Evolutionary conservation across 2,888 invertebrate genomes (phyloP).

Genomic region (Volucella inflata): DNA sequence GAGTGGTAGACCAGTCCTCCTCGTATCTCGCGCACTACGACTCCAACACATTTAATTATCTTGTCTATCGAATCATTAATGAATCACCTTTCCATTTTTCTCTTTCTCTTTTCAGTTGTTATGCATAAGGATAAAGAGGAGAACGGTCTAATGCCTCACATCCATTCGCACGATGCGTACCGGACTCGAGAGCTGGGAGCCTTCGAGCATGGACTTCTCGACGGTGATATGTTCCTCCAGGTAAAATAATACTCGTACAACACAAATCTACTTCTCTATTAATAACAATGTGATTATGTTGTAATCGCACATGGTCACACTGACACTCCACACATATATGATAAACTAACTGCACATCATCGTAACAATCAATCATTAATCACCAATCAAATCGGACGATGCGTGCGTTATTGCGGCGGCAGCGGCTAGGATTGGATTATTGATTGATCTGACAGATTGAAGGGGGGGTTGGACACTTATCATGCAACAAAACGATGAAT

Average conservation of each 20-base stretch:
- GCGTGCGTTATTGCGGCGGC: slow-evolving; percentile 11
- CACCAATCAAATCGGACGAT: slow-evolving; percentile 57
- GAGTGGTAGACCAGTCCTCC: background rate
- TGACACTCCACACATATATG: slow-evolving; percentile 2
- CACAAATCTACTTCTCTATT: slow-evolving; percentile 47
- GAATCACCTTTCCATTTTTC: slow-evolving; percentile 27
- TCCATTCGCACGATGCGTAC: slow-evolving; percentile 86
- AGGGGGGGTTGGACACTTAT: slow-evolving; percentile 3
- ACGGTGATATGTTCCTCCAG: slow-evolving; percentile 98
- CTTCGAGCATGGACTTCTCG: slow-evolving; percentile 95
- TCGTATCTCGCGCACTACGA: slow-evolving; percentile 1
- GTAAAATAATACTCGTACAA: slow-evolving; percentile 84
- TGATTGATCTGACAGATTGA: slow-evolving; percentile 52
- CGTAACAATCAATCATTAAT: slow-evolving; percentile 70
- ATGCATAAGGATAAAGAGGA: slow-evolving; percentile 98
- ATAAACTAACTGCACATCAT: slow-evolving; percentile 42
- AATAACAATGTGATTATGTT: slow-evolving; percentile 64
- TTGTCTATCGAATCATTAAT: slow-evolving; percentile 68
- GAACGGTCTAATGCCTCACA: slow-evolving; percentile 88
- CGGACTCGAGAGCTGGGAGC: slow-evolving; percentile 91
- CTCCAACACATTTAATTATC: slow-evolving; percentile 61
- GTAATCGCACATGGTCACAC: slow-evolving; percentile 26
- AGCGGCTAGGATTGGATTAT: slow-evolving; percentile 29
- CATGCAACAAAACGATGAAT: slow-evolving; percentile 68
- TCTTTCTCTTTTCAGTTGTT: slow-evolving; percentile 89